A percentile compares a stretch with the other conserved stretches of the same genome.
phyloP scores from a whole-genome alignment of 2,797 vertebrate genomes.

The Ctenopoma kingsleyae region DNA sequence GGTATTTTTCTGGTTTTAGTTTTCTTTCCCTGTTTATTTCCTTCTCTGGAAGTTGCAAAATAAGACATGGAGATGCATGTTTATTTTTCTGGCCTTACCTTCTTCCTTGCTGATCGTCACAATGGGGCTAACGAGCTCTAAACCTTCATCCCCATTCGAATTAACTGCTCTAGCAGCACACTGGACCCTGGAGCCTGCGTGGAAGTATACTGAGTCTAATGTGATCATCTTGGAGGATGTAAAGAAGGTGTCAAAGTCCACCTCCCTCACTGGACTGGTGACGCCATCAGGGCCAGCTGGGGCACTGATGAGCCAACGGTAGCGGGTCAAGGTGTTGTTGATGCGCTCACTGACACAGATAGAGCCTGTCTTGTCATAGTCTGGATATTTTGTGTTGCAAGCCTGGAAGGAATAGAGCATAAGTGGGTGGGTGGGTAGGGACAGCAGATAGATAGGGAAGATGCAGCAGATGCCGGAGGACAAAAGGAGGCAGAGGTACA shows the following conservation, averaged over 20 bases:
- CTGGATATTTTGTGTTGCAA: constrained; percentile 92
- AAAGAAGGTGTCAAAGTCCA: constrained; percentile 97
- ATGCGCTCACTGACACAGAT: constrained; percentile 93
- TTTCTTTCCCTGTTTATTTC: constrained; percentile 1
- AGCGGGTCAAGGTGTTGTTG: constrained; percentile 91
- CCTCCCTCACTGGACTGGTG: constrained; percentile 93
- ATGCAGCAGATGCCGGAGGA: constrained; percentile 53
- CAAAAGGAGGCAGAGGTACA: constrained; percentile 33
- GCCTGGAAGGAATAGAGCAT: constrained; percentile 81
- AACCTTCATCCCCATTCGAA: constrained; percentile 88
- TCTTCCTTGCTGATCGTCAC: constrained; percentile 87
- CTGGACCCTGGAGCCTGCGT: constrained; percentile 92
- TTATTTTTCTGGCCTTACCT: constrained; percentile 81
- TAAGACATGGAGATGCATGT: neutral
- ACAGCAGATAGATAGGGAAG: constrained; percentile 44
- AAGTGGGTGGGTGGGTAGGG: constrained; percentile 40
- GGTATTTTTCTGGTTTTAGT: neutral
- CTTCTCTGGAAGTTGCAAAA: constrained; percentile 13
- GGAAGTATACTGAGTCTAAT: constrained; percentile 94
- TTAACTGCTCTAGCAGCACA: constrained; percentile 93
- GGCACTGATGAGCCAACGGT: constrained; percentile 93
- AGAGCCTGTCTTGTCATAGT: constrained; percentile 93
- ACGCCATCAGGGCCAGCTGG: constrained; percentile 91
- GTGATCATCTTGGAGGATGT: constrained; percentile 95
- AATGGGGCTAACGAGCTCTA: constrained; percentile 91